Conservation (phyloP, 2,888 invertebrate species). For the Rhaphigaster nebulosa region DNA sequence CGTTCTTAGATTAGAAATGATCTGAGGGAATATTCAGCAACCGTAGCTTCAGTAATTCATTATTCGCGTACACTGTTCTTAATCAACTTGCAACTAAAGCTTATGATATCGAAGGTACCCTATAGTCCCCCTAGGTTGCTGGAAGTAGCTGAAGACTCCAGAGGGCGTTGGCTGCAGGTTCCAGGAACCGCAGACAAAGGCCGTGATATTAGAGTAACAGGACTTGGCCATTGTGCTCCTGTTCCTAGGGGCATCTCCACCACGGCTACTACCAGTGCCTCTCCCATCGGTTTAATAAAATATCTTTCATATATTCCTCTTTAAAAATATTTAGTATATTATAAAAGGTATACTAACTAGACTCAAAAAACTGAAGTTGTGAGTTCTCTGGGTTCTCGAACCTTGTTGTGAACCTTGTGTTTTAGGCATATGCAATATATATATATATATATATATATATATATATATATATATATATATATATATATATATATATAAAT, state of each 20-base stretch:
- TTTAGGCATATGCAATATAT: too few relatives aligned
- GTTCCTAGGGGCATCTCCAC: neutral
- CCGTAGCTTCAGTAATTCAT: neutral
- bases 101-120: neutral
- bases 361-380: too few relatives aligned
- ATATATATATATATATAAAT: too few relatives aligned
- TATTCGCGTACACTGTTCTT: neutral
- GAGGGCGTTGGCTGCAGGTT: conserved; percentile 50
- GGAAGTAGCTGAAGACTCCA: conserved; percentile 50
- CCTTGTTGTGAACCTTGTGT: too few relatives aligned
- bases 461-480: too few relatives aligned
- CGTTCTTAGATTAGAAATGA: neutral
- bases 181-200: conserved; percentile 54
- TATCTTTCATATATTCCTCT: neutral
- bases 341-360: too few relatives aligned
- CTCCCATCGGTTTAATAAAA: neutral
- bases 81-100: neutral
- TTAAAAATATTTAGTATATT: too few relatives aligned
- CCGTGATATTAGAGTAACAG: conserved; percentile 56
- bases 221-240: conserved; percentile 50
- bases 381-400: too few relatives aligned
- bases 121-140: neutral
- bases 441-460: too few relatives aligned
- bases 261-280: neutral
- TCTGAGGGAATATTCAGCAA: neutral